These are phyloP conservation scores for Drosophila kikkawai DNA, from an alignment of 1,140 invertebrate genomes.

Conservation along the genomic window DNA sequence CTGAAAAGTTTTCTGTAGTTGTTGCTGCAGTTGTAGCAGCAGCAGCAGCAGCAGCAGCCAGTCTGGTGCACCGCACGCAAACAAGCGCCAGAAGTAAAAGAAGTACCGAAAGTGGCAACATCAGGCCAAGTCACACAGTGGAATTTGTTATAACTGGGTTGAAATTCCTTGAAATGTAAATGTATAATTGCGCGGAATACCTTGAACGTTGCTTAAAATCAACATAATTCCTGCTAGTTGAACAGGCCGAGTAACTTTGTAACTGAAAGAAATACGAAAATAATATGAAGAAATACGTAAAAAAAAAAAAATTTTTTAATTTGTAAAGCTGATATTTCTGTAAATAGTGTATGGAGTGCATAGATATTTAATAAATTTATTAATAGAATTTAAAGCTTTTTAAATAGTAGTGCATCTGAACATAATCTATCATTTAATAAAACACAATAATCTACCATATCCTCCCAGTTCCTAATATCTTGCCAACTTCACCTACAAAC, in stretches of 20 bases:
- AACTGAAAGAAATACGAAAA: no score
- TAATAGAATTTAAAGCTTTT: no score
- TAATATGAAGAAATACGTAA: neutral
- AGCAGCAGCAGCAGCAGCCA: slow-evolving; percentile 20
- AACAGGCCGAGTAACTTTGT: no score
- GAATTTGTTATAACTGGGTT: neutral
- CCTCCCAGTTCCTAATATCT: neutral
- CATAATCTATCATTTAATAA: no score
- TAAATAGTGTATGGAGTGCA: neutral
- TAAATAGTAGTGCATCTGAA: no score
- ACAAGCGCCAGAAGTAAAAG: slow-evolving; percentile 68
- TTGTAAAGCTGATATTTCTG: neutral
- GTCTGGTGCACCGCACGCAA: slow-evolving; percentile 57
- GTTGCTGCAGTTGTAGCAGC: slow-evolving; percentile 32
- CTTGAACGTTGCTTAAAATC: neutral
- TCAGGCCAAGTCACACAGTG: slow-evolving; percentile 27
- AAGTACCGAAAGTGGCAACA: slow-evolving; percentile 68
- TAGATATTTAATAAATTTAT: neutral
- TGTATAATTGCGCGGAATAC: neutral
- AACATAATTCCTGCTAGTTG: neutral
- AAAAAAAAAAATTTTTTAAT: neutral
- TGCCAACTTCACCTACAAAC: fast-evolving
- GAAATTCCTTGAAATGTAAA: neutral
- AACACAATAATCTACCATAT: no score
- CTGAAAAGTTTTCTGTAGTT: slow-evolving; percentile 42